Conservation (phyloP, 2,113 vertebrate genomes). For the Nasalis larvatus region DNA sequence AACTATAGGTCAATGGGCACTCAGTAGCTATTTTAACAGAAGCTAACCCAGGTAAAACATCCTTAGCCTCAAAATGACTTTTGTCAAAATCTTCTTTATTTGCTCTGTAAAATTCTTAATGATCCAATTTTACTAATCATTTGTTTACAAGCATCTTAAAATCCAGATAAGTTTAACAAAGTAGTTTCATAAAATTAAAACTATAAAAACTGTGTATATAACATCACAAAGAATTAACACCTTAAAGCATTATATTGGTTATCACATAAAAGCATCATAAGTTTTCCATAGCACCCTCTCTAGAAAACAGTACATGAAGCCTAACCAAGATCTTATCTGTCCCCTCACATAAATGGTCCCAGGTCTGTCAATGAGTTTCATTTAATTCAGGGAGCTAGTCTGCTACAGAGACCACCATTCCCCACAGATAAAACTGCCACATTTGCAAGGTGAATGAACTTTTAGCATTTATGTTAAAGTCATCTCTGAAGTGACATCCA, state of each 20-base stretch:
- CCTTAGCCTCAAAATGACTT: background rate
- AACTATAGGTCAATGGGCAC: background rate
- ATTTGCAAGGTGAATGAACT: background rate
- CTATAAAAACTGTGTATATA: background rate
- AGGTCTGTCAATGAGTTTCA: background rate
- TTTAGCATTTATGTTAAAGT: background rate
- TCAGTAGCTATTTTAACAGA: background rate
- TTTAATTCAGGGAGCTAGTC: background rate
- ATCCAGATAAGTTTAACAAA: background rate
- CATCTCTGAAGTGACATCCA: background rate
- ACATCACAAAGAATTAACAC: background rate
- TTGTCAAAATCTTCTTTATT: background rate
- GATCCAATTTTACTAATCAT: background rate
- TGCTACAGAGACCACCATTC: background rate
- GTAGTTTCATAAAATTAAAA: slow-evolving; percentile 7
- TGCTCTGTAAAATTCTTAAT: background rate
- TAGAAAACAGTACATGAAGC: background rate
- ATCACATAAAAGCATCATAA: background rate
- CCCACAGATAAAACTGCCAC: background rate
- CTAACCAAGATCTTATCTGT: background rate
- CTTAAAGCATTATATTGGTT: background rate
- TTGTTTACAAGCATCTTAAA: background rate
- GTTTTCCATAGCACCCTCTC: background rate
- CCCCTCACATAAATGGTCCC: background rate
- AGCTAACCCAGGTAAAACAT: background rate